Base-by-base conservation (phyloP, 2,888 invertebrate genomes). In the Amorpha juglandis region DNA sequence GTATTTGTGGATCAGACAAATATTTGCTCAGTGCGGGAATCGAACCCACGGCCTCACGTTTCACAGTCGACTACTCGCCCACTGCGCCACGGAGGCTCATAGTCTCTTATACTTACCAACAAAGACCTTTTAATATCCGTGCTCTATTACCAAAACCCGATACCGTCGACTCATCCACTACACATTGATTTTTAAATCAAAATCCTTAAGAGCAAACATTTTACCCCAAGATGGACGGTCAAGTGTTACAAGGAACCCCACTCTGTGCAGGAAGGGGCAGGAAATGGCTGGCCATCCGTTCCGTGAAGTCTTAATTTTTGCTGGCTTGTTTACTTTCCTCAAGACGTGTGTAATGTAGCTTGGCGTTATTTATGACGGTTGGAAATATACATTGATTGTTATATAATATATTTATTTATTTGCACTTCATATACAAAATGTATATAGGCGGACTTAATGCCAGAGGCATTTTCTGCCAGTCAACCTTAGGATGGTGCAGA, bases 231-330 rank as follows among this genome's bases (percentile, higher is more conserved):
- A 86, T 76, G 78, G 80, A 84, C 84, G 79, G 75, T 76, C 72
- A 70, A 68, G 76, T 69, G 64, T 67, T 72, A 81, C 78, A 82
- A 71, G 76, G 76, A 79, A 77, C 74, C 74, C 77, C 81, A 85
- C 84, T 86, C 74, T 76, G 73, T 68, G 69, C 78, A 81, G 84
- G 84, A 84, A 77, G 81, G 64, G 74, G 65, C 69, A 75, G 86
- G 84, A 85, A 87, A 86, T 86, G 84, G 86, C 78, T 71, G 72
- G 76, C 79, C 76, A 72, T 85, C 84, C 85, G 75, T 73, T 19
- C 64, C 16, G 12, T 35, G 62, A 62, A 51, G 33, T 52, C 45
- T 63, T 66, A 27, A 62, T 66, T 63, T 66, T 51, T 47, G 48
- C 55, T 53, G 42, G 19, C 9, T 50, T 62, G 21, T 65, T 50